Evolutionary conservation across 2,113 vertebrate species (phyloP), one percentile per base, ranked within the genome.

Genomic region (Geococcyx californianus): DNA sequence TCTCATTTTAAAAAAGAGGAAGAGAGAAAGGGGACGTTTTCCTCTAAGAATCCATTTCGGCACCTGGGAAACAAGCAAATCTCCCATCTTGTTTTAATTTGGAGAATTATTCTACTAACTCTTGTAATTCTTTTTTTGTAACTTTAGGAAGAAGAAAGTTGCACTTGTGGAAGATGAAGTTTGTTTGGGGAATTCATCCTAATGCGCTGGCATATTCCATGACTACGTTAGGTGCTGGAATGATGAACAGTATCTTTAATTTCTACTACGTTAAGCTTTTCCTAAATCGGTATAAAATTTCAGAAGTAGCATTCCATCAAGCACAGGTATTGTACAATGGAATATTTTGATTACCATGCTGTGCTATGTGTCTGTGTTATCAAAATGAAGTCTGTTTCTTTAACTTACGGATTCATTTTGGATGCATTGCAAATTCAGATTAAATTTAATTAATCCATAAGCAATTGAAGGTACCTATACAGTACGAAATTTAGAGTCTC

Each of bases 181-280:
- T 88, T 79, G 33, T 76, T 89, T 97, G 93, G 55, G 96, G 97
- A 69, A 84, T 98, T 68, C 98, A 99, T 55, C 90, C 95, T 23
- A 98, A 97, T 75, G 98, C 98, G 0, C 54, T 99, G 94, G 98
- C 99, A 20, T 99, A 99, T 93, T 98, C 98, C 72, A 98, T 99
- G 98, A 99, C 99, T 26, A 99, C 98, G 0, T 96, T 99, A 40
- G 99, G 99, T 13, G 96, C 98, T 51, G 95, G 96, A 66, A 99
- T 99, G 98, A 98, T 99, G 96, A 99, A 98, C 96, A 99, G 98
- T 42, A 98, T 99, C 90, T 99, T 99, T 89, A 98, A 97, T 94
- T 99, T 99, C 97, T 99, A 99, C 95, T 99, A 98, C 4, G 98
- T 99, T 26, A 99, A 99, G 93, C 98, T 99, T 34, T 99, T 99